phyloP scores from a whole-genome alignment of 2,113 vertebrate species.

The Cochlearius cochlearius region DNA sequence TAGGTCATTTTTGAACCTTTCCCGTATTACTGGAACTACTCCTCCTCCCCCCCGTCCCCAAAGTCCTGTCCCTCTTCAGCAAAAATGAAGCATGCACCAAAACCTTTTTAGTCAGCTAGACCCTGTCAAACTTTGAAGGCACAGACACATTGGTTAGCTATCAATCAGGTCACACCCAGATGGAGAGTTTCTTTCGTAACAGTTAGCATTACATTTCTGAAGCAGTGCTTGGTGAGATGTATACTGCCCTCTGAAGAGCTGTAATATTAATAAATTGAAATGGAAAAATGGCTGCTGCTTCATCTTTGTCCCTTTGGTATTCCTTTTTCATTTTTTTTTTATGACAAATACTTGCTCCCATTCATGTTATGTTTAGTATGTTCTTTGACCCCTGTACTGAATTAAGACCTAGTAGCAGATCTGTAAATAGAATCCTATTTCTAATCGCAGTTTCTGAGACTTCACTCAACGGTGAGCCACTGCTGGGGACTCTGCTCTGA shows the following conservation, averaged over 20 bases:
- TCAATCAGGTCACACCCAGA: not conserved
- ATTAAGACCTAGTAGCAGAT: not conserved
- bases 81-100: not conserved
- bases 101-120: not conserved
- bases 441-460: not conserved
- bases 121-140: not conserved
- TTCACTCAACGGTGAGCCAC: not conserved
- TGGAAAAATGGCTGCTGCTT: not conserved
- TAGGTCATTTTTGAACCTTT: not conserved
- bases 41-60: accelerated
- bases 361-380: not conserved
- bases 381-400: not conserved
- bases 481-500: not conserved
- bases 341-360: not conserved
- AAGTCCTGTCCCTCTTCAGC: not conserved
- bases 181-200: not conserved
- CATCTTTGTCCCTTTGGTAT: not conserved
- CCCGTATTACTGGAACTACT: not conserved
- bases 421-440: not conserved
- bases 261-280: not conserved
- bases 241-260: not conserved
- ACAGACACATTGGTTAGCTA: not conserved
- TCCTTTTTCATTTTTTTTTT: not conserved
- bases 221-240: not conserved
- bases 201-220: not conserved